These are phyloP conservation scores for Mobula hypostoma DNA, from an alignment of 2,113 vertebrate genomes.

Conservation along the genomic window DNA sequence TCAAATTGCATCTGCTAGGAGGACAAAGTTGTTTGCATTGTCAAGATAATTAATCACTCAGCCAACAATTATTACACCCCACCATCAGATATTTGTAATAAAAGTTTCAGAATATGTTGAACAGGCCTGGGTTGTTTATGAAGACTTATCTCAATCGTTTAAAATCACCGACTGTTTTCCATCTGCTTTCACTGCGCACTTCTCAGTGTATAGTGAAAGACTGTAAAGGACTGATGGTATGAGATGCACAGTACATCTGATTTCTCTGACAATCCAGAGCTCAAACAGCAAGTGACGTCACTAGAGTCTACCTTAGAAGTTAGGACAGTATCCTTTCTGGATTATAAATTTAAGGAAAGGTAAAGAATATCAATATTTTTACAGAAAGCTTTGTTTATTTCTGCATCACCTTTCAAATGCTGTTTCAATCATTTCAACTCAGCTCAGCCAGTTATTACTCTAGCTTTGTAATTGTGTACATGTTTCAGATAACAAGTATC, in stretches of 20 bases:
- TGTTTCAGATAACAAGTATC: too few relatives aligned
- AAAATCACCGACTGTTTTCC: slow-evolving; percentile 1
- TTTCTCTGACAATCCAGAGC: too few relatives aligned
- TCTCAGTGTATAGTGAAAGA: slow-evolving; percentile 3
- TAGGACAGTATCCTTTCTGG: too few relatives aligned
- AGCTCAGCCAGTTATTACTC: too few relatives aligned
- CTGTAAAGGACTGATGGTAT: not conserved
- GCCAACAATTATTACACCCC: not conserved
- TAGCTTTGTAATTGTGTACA: too few relatives aligned
- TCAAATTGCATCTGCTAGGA: slow-evolving; percentile 17
- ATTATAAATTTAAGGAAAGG: too few relatives aligned
- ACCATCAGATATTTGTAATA: slow-evolving; percentile 17
- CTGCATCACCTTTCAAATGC: too few relatives aligned
- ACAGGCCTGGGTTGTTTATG: not conserved
- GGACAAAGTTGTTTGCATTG: not conserved
- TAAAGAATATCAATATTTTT: too few relatives aligned
- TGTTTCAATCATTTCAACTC: too few relatives aligned
- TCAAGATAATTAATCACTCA: slow-evolving; percentile 3
- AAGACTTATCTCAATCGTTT: slow-evolving; percentile 5
- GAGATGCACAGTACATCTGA: not conserved
- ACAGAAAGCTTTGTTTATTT: too few relatives aligned
- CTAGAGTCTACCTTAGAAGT: too few relatives aligned
- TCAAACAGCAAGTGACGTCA: too few relatives aligned
- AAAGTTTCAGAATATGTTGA: not conserved
- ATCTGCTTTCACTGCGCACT: slow-evolving; percentile 15